A percentile compares a stretch with the other conserved stretches of the same genome.
Conservation (phyloP, 2,113 vertebrate genomes). For the Cygnus atratus region DNA sequence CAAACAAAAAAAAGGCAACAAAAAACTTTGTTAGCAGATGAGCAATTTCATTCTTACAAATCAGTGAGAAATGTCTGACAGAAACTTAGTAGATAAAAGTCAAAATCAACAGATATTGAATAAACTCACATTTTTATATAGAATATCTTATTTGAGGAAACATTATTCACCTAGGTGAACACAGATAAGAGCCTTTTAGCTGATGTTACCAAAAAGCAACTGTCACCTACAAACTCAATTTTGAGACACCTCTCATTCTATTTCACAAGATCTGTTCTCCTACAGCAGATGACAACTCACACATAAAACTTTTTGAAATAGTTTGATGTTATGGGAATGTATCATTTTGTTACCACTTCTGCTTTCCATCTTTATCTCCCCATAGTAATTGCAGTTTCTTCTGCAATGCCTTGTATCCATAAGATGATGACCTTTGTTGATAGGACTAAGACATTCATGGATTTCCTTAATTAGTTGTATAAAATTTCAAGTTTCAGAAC, state of each 20-base stretch:
- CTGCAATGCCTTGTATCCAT: not conserved
- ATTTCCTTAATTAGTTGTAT: not conserved
- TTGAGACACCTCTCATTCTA: accelerated
- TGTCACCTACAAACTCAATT: not conserved
- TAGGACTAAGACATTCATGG: not conserved
- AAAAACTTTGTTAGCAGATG: not conserved
- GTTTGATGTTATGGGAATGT: not conserved
- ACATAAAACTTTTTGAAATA: not conserved
- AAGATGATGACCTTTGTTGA: not conserved
- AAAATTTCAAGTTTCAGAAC: not conserved
- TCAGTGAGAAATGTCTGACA: not conserved
- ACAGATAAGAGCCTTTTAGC: not conserved
- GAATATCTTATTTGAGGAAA: not conserved
- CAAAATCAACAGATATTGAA: not conserved
- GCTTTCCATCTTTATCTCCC: not conserved
- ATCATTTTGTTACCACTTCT: not conserved
- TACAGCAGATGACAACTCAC: not conserved
- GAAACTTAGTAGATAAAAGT: not conserved
- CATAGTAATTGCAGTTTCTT: not conserved
- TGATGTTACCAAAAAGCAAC: not conserved
- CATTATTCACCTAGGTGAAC: not conserved
- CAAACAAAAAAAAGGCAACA: not conserved
- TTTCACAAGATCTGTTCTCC: not conserved
- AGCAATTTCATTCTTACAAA: not conserved
- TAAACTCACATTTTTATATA: not conserved